Percentiles rank a stretch among this genome's conserved stretches.
These are phyloP conservation scores for Meda fulgida DNA, from an alignment of 2,797 vertebrate species.

Conservation along the genomic window DNA sequence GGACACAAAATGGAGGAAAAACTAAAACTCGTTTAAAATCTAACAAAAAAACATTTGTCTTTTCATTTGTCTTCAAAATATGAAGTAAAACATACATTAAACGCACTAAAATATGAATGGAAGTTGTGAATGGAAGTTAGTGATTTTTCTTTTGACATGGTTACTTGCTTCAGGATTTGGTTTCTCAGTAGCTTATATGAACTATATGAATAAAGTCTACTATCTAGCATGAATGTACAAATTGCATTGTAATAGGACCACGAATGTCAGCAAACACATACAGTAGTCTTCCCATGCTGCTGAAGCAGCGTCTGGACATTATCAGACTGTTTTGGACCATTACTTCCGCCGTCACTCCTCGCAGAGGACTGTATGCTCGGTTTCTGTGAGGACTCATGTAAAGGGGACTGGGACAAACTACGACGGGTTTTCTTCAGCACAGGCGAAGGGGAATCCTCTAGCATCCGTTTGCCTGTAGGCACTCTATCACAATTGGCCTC, in stretches of 20 bases:
- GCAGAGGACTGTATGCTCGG: conserved; percentile 73
- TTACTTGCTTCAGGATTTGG: conserved; percentile 43
- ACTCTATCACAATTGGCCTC: conserved; percentile 53
- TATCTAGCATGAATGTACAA: conserved; percentile 20
- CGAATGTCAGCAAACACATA: conserved; percentile 86
- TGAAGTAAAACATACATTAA: conserved; percentile 29
- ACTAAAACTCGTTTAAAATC: conserved; percentile 26
- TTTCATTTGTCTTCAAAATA: conserved; percentile 45
- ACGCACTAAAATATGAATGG: conserved; percentile 24
- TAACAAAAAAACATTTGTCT: conserved; percentile 7
- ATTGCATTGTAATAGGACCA: conserved; percentile 20
- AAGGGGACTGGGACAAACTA: conserved; percentile 70
- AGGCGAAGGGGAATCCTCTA: conserved; percentile 79
- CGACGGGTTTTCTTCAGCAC: conserved; percentile 83
- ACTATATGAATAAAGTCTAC: conserved; percentile 43
- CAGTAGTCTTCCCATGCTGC: conserved; percentile 85
- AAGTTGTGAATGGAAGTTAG: conserved; percentile 41
- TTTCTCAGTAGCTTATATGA: conserved; percentile 58
- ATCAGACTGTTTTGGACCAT: conserved; percentile 85
- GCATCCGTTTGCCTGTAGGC: conserved; percentile 79
- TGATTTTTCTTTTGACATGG: conserved; percentile 26
- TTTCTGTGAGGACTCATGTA: conserved; percentile 74
- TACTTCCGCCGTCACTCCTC: conserved; percentile 72
- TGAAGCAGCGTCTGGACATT: conserved; percentile 83
- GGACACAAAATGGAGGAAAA: conserved; percentile 38